These are phyloP conservation scores for Nannospalax galili DNA, from an alignment of 2,113 vertebrate species.

Conservation along the genomic window DNA sequence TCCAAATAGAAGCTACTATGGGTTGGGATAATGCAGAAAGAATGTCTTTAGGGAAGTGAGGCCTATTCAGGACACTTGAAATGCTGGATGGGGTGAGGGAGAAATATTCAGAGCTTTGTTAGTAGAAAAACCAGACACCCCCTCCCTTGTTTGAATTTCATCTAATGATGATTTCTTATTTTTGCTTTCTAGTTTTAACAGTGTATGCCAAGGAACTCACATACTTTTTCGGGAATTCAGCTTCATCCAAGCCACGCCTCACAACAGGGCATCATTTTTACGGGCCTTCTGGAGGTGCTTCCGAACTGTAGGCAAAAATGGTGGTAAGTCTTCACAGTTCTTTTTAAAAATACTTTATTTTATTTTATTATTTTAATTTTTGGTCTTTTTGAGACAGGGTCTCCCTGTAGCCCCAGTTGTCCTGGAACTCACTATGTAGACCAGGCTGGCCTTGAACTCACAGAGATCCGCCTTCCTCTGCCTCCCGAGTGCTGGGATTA, in stretches of 20 bases:
- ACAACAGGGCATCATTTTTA: slow-evolving; percentile 95
- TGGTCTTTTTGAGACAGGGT: too few species aligned
- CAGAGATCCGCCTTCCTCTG: too few species aligned
- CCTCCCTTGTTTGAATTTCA: slow-evolving; percentile 6
- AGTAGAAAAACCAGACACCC: not conserved
- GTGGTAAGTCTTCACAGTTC: slow-evolving; percentile 87
- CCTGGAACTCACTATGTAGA: too few species aligned
- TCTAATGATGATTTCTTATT: slow-evolving; percentile 68
- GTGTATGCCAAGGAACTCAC: slow-evolving; percentile 95
- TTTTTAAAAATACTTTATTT: too few species aligned
- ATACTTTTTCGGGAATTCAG: slow-evolving; percentile 96
- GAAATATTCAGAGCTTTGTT: slow-evolving; percentile 66
- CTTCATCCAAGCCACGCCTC: slow-evolving; percentile 95
- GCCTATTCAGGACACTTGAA: not conserved
- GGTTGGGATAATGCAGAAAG: slow-evolving; percentile 42
- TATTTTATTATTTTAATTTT: too few species aligned
- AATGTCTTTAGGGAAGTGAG: slow-evolving; percentile 51
- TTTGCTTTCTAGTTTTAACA: slow-evolving; percentile 92
- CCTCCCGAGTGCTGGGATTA: too few species aligned
- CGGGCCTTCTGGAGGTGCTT: slow-evolving; percentile 97
- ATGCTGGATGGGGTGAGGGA: slow-evolving; percentile 60
- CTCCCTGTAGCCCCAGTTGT: too few species aligned
- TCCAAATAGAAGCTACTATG: slow-evolving; percentile 49
- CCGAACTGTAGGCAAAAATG: slow-evolving; percentile 96
- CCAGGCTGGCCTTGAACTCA: too few species aligned